Percentiles rank a stretch among this genome's conserved stretches.
Conservation (phyloP, 2,113 vertebrate genomes). For the Antechinus flavipes region DNA sequence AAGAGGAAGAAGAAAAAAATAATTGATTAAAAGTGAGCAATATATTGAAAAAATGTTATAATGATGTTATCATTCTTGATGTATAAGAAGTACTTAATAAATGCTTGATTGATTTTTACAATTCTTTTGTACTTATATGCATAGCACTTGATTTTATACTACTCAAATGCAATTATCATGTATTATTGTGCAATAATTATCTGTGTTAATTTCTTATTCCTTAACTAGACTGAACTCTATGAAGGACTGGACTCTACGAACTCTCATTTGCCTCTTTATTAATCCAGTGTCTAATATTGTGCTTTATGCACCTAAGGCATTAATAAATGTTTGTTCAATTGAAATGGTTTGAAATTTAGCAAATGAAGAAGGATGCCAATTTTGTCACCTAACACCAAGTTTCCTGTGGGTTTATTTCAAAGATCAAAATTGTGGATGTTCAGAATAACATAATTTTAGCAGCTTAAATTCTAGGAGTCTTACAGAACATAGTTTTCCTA, state of each 20-base stretch:
- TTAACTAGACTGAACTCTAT: not conserved
- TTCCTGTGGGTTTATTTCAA: not conserved
- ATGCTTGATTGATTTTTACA: not conserved
- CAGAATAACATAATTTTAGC: not conserved
- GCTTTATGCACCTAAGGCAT: not conserved
- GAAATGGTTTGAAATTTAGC: not conserved
- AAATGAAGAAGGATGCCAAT: constrained; percentile 6
- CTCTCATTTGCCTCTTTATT: not conserved
- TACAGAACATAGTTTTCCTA: not conserved
- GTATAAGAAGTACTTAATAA: not conserved
- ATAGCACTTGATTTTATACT: not conserved
- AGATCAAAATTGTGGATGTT: not conserved
- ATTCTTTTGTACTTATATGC: not conserved
- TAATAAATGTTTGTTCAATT: not conserved
- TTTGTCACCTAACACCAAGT: not conserved
- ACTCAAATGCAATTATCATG: not conserved
- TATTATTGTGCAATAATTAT: not conserved
- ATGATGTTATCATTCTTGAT: not conserved
- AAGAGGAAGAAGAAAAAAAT: not conserved
- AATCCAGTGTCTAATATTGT: not conserved
- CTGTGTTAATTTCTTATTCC: not conserved
- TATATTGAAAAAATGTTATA: not conserved
- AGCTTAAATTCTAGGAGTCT: not conserved
- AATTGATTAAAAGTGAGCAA: not conserved
- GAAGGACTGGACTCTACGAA: not conserved